Percentiles rank a stretch among this genome's conserved stretches.
Evolutionary conservation across 1,140 invertebrate species (phyloP).

Genomic region (Lethocerus indicus): DNA sequence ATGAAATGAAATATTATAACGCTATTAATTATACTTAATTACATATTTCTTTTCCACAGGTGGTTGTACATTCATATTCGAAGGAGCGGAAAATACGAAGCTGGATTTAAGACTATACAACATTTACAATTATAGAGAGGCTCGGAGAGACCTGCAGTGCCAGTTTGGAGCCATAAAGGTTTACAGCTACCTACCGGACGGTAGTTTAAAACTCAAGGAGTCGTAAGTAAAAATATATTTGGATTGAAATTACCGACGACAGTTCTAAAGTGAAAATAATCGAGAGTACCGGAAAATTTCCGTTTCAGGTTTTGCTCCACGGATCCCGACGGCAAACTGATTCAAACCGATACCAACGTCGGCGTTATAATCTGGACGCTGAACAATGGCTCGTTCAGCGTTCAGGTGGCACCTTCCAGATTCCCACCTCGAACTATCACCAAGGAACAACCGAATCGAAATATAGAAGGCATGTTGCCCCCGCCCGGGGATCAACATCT

Average conservation of each 20-base stretch:
- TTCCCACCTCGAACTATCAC: too few relatives aligned
- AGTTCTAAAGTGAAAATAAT: background rate
- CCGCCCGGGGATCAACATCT: background rate
- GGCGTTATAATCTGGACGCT: background rate
- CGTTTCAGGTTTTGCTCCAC: background rate
- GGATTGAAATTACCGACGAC: background rate
- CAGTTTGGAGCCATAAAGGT: background rate
- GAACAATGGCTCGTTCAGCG: background rate
- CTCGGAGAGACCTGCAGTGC: background rate
- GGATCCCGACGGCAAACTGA: background rate
- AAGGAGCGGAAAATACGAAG: background rate
- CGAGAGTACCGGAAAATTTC: background rate
- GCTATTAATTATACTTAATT: too few relatives aligned
- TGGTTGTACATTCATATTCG: background rate
- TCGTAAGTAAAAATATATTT: background rate
- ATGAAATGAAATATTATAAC: too few relatives aligned
- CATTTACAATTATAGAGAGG: background rate
- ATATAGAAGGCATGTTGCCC: background rate
- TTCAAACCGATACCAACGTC: background rate
- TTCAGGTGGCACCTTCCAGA: background rate
- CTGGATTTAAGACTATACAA: background rate
- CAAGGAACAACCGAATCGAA: background rate
- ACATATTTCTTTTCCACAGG: too few relatives aligned
- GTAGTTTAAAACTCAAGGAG: background rate
- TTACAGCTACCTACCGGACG: constrained; percentile 2